Base-by-base conservation (phyloP, 1,140 invertebrate species). In the Neomicropteryx cornuta region DNA sequence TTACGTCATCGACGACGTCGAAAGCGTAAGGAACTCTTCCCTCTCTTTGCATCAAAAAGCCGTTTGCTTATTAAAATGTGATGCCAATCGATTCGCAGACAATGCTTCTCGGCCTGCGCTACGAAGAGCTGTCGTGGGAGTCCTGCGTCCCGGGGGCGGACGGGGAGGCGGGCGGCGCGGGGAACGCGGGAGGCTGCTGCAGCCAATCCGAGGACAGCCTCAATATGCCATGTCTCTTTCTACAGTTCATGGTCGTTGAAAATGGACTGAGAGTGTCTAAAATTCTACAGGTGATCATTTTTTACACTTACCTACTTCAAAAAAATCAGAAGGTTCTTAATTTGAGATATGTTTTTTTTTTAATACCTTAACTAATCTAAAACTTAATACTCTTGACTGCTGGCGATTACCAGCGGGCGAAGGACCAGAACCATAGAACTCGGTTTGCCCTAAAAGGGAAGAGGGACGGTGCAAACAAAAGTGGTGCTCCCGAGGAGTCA, bases 71-170 rank as follows among this genome's bases (percentile, higher is more conserved):
- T 17, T 6, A 33, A n/a, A 17, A 8, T 17, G 8, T n/a, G 8
- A 8, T 8, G 18, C 16, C 39, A 37, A 19, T 13, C 29, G 33
- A 49, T 35, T 66, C 65, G 5, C 56, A 90, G 87, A 85, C 80
- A 39, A 70, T 92, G 18, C 61, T 95, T 20, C 62, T 95, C 19
- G 87, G 87, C 21, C 64, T 93, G 30, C 76, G 81, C 27, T 93
- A 87, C 52, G 84, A 90, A 48, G 86, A 92, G 50, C 64, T 94
- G 38, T 89, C 81, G 18, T 94, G 89, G 83, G 87, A 92, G 55
- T 86, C 84, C 58, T 85, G 84, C 1, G 77, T 87, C 53, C 85
- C 89, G 5, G 85, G 83, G 29, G 77, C 81, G 49, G 85, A 86
- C 52, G n/a, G n/a, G n/a, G n/a, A n/a, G n/a, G n/a, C n/a, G n/a